Evolutionary conservation across 2,888 invertebrate genomes (phyloP), one percentile per base, ranked within the genome.

Genomic region (Rhagium mordax): DNA sequence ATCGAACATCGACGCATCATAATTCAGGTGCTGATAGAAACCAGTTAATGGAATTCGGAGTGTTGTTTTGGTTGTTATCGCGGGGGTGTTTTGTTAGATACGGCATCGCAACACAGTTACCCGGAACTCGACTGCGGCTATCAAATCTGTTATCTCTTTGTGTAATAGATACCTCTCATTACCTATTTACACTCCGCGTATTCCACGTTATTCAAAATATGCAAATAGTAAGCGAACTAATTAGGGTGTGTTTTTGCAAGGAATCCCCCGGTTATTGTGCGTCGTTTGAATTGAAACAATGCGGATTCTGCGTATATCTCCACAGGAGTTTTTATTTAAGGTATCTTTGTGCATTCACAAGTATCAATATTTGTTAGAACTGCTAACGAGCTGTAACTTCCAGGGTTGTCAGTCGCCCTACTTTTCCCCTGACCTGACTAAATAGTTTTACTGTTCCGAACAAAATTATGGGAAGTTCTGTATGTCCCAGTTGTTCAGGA

Each of bases 1-100:
- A 67, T 57, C 65, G 53, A 53, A 65, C 47, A 57, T 18, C 55
- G 24, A 20, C 16, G 57, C 67, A 24, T 57, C 72, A 76, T 77
- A 74, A 79, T 79, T 79, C 77, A 77, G 77, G 77, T 77, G 74
- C 59, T 48, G 70, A 74, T 72, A 73, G 72, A 72, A 65, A 72
- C 55, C 74, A 72, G 71, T 74, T 76, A 79, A 79, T 79, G 77
- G 79, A 79, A 77, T 79, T 77, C 72, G 74, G 72, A 64, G 75
- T 72, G 78, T 76, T 76, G 76, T 76, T 78, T 78, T 64, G 74
- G 74, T 75, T 73, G 75, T 77, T 79, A 79, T 79, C 77, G 70
- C 57, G 67, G 70, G 61, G 60, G 64, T 71, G 76, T 76, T 74
- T 74, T 77, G 74, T 75, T 55, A 57, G 67, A 67, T 67, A 67